Evolutionary conservation across 2,888 invertebrate genomes (phyloP).

Genomic region (Ischnus inquisitorius): DNA sequence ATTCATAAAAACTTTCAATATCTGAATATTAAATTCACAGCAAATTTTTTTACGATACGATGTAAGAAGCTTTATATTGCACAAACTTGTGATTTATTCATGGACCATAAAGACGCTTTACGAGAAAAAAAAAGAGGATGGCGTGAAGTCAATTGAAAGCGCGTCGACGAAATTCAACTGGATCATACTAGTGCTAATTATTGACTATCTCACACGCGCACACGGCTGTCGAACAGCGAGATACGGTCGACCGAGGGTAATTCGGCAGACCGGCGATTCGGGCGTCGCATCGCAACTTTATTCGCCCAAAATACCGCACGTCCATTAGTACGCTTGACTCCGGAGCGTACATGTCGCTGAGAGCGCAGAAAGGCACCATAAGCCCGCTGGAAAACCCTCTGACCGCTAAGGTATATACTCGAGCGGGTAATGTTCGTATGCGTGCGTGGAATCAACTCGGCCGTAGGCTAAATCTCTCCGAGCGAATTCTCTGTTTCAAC

Average conservation of each 20-base stretch:
- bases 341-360: slow-evolving; percentile 9
- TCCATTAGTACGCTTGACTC: slow-evolving; percentile 80
- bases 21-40: no score
- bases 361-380: slow-evolving; percentile 17
- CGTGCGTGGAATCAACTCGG: slow-evolving; percentile 18
- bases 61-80: no score
- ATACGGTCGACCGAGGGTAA: not conserved
- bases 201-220: not conserved
- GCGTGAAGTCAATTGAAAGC: no score
- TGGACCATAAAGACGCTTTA: no score
- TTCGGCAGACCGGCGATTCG: not conserved
- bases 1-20: no score
- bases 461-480: slow-evolving; percentile 12
- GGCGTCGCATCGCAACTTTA: slow-evolving; percentile 3
- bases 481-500: slow-evolving; percentile 41
- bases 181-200: not conserved
- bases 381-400: slow-evolving; percentile 25
- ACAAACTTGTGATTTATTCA: no score
- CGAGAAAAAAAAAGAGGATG: no score
- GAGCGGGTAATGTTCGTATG: slow-evolving; percentile 22
- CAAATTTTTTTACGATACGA: no score
- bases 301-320: slow-evolving; percentile 65
- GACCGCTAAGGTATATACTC: slow-evolving; percentile 3
- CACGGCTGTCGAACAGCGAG: not conserved
- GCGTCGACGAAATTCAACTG: not conserved